Evolutionary conservation across 37 sponge, comb jelly and placozoan species (phyloP), one percentile per base, ranked within the genome.

Genomic region (Amphimedon queenslandica): DNA sequence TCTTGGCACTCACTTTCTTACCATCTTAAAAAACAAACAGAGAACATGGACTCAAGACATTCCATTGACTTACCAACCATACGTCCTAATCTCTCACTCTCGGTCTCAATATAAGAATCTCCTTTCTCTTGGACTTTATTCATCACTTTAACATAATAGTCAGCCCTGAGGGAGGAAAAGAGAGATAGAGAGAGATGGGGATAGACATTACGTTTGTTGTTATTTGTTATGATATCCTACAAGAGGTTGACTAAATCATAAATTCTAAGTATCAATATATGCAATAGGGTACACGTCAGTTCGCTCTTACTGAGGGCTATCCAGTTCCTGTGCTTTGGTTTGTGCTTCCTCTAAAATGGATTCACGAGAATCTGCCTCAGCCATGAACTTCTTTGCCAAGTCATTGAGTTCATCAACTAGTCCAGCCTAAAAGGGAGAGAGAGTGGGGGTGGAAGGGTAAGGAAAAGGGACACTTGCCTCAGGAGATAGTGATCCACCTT

Each of bases 71-170:
- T 42, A 91, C 92, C 66, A 23, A 91, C 73, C 77, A 97, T 85
- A 0, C 94, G 81, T 0, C 81, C 86, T 3, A 97, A 76, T 29
- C 98, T 66, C 0, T 81, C 85, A 20, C 71, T 66, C 74, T 97
- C 98, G 23, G 72, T 88, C 68, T 75, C 39, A 23, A 91, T 72
- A 43, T 77, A 93, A 37, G 87, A 92, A 29, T 30, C 69, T 51
- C 98, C 98, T 55, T 83, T 85, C 36, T 87, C 90, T 31, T 67
- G 60, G 23, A 93, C 64, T 81, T 93, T 97, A 82, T 91, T 88
- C 98, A 97, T 97, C 51, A 97, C 88, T 70, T 93, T 97, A 58
- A 90, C 80, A 76, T 97, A 97, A 79, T 81, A 91, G 1, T 37
- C 36, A 2, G 89, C 94, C 75, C 64, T 67, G 31, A 31, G 39